Evolutionary conservation across 2,113 vertebrate genomes (phyloP), one percentile per base, ranked within the genome.

Genomic region (Hylia prasina): DNA sequence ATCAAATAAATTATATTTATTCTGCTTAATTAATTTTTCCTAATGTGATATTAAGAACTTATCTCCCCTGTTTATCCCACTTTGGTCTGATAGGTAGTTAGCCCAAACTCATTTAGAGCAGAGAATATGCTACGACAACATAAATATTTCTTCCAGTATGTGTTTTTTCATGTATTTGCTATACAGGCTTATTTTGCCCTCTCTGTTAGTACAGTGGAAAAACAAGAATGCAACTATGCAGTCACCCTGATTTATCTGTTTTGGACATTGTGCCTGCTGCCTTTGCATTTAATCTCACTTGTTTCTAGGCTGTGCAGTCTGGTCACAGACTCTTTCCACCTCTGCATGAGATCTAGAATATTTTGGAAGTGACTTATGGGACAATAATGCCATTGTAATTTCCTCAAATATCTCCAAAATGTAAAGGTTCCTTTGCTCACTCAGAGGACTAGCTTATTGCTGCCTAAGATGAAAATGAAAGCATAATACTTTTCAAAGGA

Each of bases 191-290:
- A 44, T 82, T 93, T 79, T 89, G 24, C 35, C 3, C 31, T 56
- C 45, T 40, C 37, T 87, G 18, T 56, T 77, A 80, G 17, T n/a
- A 79, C 54, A 80, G 48, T 58, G 39, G 27, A 73, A 95, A 93
- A 94, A 82, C 66, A 76, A 77, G 84, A 89, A 72, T 42, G 70
- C 68, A 90, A 48, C 76, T 71, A 45, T 61, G 60, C 80, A 89
- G 69, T 71, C 76, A 68, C 42, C 37, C 56, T 90, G 89, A 95
- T 94, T 91, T 89, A 92, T 95, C 86, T 95, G 65, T 69, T 96
- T 85, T 91, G 82, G 56, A 78, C 90, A 57, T 82, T 81, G 40
- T 89, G 68, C n/a, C 75, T 91, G 69, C 79, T 93, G 79, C 56
- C 82, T 71, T 94, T 15, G 17, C 50, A 56, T 84, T 94, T 93